phyloP scores from a whole-genome alignment of 2,797 vertebrate genomes.

The Buphagus erythrorhynchus region DNA sequence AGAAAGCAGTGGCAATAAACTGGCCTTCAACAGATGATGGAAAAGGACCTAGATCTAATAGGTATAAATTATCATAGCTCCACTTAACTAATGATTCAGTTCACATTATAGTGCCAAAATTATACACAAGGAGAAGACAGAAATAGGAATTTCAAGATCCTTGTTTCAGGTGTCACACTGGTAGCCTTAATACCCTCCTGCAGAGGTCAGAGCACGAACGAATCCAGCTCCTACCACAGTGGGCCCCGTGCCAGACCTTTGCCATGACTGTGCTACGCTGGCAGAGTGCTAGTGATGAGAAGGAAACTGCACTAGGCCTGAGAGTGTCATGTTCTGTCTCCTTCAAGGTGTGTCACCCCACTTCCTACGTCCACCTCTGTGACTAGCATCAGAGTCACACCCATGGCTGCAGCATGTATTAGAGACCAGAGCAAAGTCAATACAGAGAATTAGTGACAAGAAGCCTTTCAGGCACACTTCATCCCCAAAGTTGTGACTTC shows the following conservation, averaged over 20 bases:
- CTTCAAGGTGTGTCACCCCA: neutral
- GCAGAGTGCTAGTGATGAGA: neutral
- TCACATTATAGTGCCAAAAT: neutral
- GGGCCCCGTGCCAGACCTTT: accelerated
- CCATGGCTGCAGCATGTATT: accelerated
- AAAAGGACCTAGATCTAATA: neutral
- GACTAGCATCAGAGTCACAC: neutral
- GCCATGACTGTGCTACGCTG: accelerated
- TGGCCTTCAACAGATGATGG: neutral
- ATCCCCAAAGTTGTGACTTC: neutral
- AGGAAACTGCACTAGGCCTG: neutral
- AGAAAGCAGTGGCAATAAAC: neutral
- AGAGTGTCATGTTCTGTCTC: neutral
- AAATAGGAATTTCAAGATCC: neutral
- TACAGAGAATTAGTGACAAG: neutral
- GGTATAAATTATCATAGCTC: neutral
- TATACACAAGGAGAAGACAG: neutral
- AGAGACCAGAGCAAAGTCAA: neutral
- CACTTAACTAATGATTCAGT: neutral
- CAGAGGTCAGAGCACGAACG: neutral
- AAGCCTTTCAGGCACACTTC: neutral
- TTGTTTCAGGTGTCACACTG: neutral
- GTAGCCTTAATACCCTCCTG: neutral
- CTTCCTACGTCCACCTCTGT: neutral
- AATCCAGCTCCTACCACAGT: neutral